Base-by-base conservation (phyloP, 1,140 invertebrate species). In the Eulimnadia texana region DNA sequence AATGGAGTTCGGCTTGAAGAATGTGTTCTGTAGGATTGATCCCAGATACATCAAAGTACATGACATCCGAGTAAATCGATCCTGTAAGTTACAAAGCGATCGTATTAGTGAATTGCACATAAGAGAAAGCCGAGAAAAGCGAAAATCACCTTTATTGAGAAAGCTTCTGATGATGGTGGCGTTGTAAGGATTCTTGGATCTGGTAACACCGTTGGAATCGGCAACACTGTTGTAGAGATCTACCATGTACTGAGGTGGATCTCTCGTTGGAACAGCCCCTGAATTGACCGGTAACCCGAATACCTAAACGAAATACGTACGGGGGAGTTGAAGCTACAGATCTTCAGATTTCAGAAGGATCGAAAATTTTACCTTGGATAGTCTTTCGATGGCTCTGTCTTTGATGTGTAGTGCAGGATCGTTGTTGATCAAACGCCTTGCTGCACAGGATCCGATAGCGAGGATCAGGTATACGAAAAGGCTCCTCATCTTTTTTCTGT, bases 231-330 rank as follows among this genome's bases (percentile, higher is more conserved):
- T 74, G 67, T 81, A 83, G 47, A 83, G 69, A 60, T 81, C 78
- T 60, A 77, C 68, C 80, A 82, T 82, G 66, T 80, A 82, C 66
- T 81, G 78, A 2, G 81, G 80, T 2, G 80, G 77, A 42, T 42
- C 33, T 16, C 33, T 42, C 33, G 33, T 42, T 9, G 33, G 23
- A 71, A 67, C 28, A 64, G 61, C 58, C 69, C 68, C 24, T 66
- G 64, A 1, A 42, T 42, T 42, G 33, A 42, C 33, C 55, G 50
- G 24, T 67, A 59, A 11, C 64, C 57, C 0, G 61, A 64, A n/a
- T 50, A 28, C 63, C 61, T 55, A 66, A 49, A 54, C 74, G 64
- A 22, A 72, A 73, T 61, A 76, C 75, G 52, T 74, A 70, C 66
- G 70, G 68, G 16, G 16, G 33, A 42, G 33, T 42, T 42, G 6